phyloP scores from a whole-genome alignment of 2,797 vertebrate genomes.

The Chaenodraco wilsoni region DNA sequence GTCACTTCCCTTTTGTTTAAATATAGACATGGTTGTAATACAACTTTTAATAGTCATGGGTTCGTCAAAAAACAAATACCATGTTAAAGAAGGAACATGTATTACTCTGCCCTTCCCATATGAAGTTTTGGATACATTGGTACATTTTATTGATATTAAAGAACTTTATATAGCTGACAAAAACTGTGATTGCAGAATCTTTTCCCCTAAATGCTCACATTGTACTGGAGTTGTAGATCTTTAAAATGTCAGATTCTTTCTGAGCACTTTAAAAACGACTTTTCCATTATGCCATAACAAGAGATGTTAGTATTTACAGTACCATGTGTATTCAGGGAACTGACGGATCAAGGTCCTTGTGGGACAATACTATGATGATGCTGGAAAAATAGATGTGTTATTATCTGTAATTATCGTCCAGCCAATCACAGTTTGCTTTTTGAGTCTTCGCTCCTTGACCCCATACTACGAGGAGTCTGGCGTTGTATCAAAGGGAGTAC shows the following conservation, averaged over 20 bases:
- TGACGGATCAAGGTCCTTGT: background rate
- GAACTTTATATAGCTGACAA: background rate
- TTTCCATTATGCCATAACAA: no score
- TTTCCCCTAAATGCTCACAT: background rate
- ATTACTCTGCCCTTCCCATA: background rate
- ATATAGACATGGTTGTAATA: background rate
- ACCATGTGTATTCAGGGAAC: background rate
- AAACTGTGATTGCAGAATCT: background rate
- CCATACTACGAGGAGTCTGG: no score
- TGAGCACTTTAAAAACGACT: no score
- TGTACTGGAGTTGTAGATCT: background rate
- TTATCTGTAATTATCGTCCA: no score
- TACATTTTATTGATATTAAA: background rate
- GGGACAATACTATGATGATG: no score
- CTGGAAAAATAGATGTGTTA: no score
- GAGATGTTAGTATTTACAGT: background rate
- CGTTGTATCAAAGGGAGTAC: no score
- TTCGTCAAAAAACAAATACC: background rate
- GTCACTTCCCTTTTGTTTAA: slow-evolving; percentile 36
- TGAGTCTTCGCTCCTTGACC: no score
- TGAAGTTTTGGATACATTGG: background rate
- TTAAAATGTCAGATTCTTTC: background rate
- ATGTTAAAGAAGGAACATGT: background rate
- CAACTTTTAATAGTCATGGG: no score
- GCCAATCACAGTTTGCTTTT: no score